A percentile compares a stretch with the other conserved stretches of the same genome.
Evolutionary conservation across 2,888 invertebrate genomes (phyloP).

Genomic region (Exocentrus adspersus): DNA sequence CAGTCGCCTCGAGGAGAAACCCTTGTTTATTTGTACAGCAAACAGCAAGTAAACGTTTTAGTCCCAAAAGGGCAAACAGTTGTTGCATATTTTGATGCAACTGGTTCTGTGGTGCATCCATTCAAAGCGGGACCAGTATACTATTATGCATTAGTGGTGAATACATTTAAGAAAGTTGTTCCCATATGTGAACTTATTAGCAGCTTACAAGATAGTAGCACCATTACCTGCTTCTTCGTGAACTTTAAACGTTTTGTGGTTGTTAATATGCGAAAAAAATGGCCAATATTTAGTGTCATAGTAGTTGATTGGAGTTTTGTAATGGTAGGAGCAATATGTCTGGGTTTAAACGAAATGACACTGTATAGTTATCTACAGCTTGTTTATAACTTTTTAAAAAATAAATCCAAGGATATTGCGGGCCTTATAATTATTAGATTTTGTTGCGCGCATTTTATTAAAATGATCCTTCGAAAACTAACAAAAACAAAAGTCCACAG

Average conservation of each 20-base stretch:
- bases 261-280: background rate
- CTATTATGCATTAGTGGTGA: background rate
- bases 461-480: conserved; percentile 4
- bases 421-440: background rate
- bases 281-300: conserved; percentile 1
- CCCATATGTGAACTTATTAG: background rate
- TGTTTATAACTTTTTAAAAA: background rate
- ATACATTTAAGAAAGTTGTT: background rate
- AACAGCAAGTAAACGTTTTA: background rate
- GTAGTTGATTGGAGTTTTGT: conserved; percentile 1
- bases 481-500: background rate
- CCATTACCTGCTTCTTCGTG: background rate
- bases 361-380: background rate
- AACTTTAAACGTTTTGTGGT: background rate
- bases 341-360: conserved; percentile 4
- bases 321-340: background rate
- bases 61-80: background rate
- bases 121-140: background rate
- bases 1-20: background rate
- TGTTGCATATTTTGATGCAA: background rate
- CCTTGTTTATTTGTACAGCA: background rate
- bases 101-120: background rate
- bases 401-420: background rate
- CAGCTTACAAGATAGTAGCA: background rate
- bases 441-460: conserved; percentile 18